Conservation (phyloP, 2,113 vertebrate genomes). For the Pitta sordida region DNA sequence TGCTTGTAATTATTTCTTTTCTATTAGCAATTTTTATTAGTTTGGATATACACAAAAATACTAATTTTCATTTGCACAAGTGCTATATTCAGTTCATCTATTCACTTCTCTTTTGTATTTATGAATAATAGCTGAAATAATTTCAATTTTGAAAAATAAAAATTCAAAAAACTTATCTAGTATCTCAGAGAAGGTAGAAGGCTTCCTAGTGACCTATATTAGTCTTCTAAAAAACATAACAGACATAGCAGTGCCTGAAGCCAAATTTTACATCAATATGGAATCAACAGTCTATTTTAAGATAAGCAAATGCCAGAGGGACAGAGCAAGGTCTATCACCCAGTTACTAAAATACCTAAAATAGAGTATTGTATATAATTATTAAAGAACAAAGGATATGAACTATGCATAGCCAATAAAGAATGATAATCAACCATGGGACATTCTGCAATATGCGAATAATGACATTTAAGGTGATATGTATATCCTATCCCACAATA, state of each 20-base stretch:
- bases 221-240: background rate
- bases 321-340: background rate
- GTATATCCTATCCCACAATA: background rate
- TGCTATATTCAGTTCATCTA: background rate
- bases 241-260: background rate
- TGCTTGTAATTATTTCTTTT: background rate
- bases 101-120: background rate
- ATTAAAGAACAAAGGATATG: background rate
- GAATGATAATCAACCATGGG: background rate
- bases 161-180: background rate
- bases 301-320: background rate
- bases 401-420: background rate
- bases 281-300: background rate
- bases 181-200: background rate
- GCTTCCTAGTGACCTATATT: background rate
- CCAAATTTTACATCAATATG: background rate
- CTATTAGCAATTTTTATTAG: background rate
- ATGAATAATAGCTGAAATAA: background rate
- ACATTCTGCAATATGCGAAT: background rate
- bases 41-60: background rate
- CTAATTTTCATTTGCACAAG: background rate
- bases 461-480: background rate
- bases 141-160: background rate
- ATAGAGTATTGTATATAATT: background rate
- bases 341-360: background rate